These are phyloP conservation scores for Heliconius sara DNA, from an alignment of 2,888 invertebrate genomes.

Conservation along the genomic window DNA sequence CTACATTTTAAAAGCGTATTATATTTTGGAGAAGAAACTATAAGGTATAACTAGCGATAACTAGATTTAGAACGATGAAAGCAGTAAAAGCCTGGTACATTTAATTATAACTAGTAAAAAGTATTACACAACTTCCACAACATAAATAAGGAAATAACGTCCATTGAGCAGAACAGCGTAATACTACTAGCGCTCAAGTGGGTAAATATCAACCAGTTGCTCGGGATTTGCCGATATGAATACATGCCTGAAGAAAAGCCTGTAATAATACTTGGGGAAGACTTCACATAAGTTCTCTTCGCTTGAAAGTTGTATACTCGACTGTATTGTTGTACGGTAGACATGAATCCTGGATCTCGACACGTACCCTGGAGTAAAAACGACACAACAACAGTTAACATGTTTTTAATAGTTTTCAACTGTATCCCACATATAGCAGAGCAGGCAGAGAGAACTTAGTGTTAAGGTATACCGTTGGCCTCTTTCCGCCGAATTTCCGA, in stretches of 20 bases:
- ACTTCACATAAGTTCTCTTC: conserved; percentile 52
- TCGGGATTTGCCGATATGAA: conserved; percentile 32
- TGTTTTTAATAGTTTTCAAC: neutral
- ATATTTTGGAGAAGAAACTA: too few relatives aligned
- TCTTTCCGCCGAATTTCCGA: too few relatives aligned
- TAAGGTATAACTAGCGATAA: too few relatives aligned
- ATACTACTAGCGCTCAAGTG: neutral
- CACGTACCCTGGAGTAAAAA: conserved; percentile 28
- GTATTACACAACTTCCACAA: neutral
- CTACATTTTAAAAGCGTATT: too few relatives aligned
- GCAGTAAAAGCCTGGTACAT: too few relatives aligned
- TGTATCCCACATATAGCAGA: neutral
- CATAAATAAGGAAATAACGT: neutral
- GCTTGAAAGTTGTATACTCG: conserved; percentile 52
- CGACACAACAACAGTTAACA: neutral
- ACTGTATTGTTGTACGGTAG: conserved; percentile 49
- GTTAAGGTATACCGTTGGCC: too few relatives aligned
- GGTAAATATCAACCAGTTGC: conserved; percentile 30
- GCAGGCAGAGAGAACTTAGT: neutral
- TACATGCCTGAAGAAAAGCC: conserved; percentile 38
- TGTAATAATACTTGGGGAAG: conserved; percentile 51
- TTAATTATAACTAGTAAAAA: neutral
- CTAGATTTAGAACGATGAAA: too few relatives aligned
- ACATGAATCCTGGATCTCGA: conserved; percentile 33
- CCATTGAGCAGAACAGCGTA: neutral